Evolutionary conservation across 2,888 invertebrate genomes (phyloP), one percentile per base, ranked within the genome.

Genomic region (Phymatocera aterrima): DNA sequence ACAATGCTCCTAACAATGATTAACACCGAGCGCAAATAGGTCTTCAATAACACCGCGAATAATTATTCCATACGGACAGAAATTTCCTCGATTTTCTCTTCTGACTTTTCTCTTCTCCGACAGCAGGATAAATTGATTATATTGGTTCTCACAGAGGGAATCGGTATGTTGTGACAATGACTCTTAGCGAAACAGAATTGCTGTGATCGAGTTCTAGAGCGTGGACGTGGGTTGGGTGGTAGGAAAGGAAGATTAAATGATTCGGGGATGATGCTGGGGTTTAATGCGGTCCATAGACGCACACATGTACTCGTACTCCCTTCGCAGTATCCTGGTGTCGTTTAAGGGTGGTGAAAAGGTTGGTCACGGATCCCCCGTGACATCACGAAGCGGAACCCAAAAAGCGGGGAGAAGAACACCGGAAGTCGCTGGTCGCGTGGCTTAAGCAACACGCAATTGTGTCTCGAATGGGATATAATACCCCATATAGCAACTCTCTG

Each of bases 371-470:
- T 85, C 85, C 86, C 85, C 86, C 85, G 85, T 84, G 84, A 87
- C 86, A 86, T 89, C 88, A 86, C 86, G 82, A 81, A 89, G 88
- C 89, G 89, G 89, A 89, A 89, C 89, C 88, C 88, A 85, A 88
- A 85, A 28, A 87, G 87, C 88, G 86, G 88, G 88, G 85, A 87
- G 87, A 88, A 86, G 88, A n/a, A n/a, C n/a, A 87, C 89, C 90
- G 90, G 90, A 90, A 90, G 90, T 89, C 81, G 84, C 87, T 86
- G 88, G 90, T 89, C 90, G 90, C 90, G 90, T 90, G 90, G 89
- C 90, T 87, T 88, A 88, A 87, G 87, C 89, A 89, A 90, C 89
- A 90, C 89, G 90, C 90, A 90, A 90, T 90, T 90, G 90, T 90
- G 89, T 90, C 89, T 89, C 88, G 88, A 86, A 88, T 24, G 75